Percentiles rank a stretch among this genome's conserved stretches.
These are phyloP conservation scores for Dicentrarchus labrax DNA, from an alignment of 2,113 vertebrate species.

Conservation along the genomic window DNA sequence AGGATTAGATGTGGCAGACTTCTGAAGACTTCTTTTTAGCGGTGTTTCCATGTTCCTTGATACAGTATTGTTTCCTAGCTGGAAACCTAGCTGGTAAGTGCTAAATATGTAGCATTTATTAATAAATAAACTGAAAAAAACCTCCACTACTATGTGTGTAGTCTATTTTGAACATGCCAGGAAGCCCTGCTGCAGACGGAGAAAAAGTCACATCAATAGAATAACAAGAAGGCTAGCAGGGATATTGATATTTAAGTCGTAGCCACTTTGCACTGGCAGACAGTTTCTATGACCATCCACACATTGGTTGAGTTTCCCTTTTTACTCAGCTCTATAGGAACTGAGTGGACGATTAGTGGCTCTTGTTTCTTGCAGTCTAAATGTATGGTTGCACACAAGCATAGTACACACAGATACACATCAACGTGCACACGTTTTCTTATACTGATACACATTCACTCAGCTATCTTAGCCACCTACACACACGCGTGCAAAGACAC, in stretches of 20 bases:
- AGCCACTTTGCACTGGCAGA: neutral
- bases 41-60: neutral
- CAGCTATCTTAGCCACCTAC: constrained; percentile 31
- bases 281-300: neutral
- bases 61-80: too few relatives aligned
- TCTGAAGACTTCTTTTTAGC: neutral
- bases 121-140: neutral
- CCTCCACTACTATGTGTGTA: neutral
- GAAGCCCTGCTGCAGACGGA: neutral
- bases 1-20: neutral
- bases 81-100: neutral
- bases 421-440: neutral
- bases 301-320: neutral
- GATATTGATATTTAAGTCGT: constrained; percentile 1
- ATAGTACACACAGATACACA: neutral
- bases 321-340: neutral
- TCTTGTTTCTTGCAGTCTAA: neutral
- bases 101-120: neutral
- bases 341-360: neutral
- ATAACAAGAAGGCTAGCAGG: neutral
- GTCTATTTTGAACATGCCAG: neutral
- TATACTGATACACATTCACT: neutral
- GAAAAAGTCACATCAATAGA: neutral
- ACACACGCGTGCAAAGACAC: constrained; percentile 14
- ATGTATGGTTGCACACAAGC: neutral